Evolutionary conservation across 2,113 vertebrate genomes (phyloP), one percentile per base, ranked within the genome.

Genomic region (Prionailurus viverrinus): DNA sequence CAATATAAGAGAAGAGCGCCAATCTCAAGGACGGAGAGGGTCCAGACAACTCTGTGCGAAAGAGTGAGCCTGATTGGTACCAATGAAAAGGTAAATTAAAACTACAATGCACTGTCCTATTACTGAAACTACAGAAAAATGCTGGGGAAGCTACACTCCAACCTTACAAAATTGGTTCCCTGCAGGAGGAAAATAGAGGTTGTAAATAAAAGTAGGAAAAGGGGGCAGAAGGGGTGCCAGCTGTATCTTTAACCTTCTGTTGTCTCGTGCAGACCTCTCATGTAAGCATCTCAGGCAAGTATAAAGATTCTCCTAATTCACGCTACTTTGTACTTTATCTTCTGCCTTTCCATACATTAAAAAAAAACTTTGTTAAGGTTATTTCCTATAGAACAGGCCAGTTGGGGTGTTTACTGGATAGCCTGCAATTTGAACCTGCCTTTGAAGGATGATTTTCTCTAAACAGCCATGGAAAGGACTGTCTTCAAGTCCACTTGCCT

Each of bases 401-500:
- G 31, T 14, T 27, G 8, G 13, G 45, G 2, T 16, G 12, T 96
- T 90, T 23, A 71, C 36, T 61, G 58, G 45, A 83, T 39, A 91
- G 13, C 48, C 39, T 95, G 3, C 93, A 80, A 97, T 98, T 97
- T 88, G 25, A 87, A 41, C 36, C 41, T 33, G 23, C 61, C 12
- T 71, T 93, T 85, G 96, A 97, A 91, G 90, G 76, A 92, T 0
- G 0, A 21, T 84, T 98, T 98, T 96, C n/a, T 91, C 29, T 94
- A 92, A 89, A 78, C 18, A 80, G 6, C 2, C 18, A 36, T 55
- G 90, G 95, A 98, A 98, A 97, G 68, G 91, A 27, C 83, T 87
- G 10, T 5, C 86, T 98, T 97, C 36, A 61, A 93, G 63, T 78
- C 18, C 89, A 15, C 58, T 51, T 95, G 71, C n/a, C 51, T 97